Evolutionary conservation across 2,113 vertebrate genomes (phyloP), one percentile per base, ranked within the genome.

Genomic region (Nymphicus hollandicus): DNA sequence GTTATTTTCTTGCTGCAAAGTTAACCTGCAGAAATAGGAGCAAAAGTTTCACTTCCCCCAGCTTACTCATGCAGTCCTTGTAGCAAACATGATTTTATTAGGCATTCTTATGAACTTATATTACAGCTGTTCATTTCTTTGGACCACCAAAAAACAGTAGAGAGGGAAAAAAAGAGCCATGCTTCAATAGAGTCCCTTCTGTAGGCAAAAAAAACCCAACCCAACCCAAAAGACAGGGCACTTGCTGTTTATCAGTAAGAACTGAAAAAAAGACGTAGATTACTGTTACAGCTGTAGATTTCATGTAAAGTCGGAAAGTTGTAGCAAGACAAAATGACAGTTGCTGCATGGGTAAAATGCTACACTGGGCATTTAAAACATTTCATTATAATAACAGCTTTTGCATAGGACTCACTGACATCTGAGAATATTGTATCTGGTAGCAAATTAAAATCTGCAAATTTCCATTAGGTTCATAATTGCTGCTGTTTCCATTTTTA

Each of bases 101-200:
- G 72, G 65, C 55, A 85, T 97, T 95, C 88, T 84, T 49, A 69
- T 41, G 25, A 84, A 60, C 71, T 88, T 68, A 13, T 41, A 66
- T 50, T 76, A 69, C 93, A 98, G 95, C 88, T 97, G 95, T 86
- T 96, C 28, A 29, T 35, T 65, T 87, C 60, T 60, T 61, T 53
- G 35, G 66, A 61, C 25, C 25, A 44, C 27, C 18, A 63, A 85
- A 73, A 72, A 50, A 56, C 7, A 61, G n/a, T 33, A 16, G 17
- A 10, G 37, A n/a, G 56, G 50, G 56, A 43, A 52, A 47, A 35
- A 90, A 76, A 72, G 56, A 89, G 22, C 17, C 24, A 29, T 60
- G 11, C 39, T 81, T 84, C 83, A 55, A 41, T 6, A 93, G 56
- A 83, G 88, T 55, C 11, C 2, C 65, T 91, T 78, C 22, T 56